phyloP scores from a whole-genome alignment of 2,888 invertebrate genomes.

The Watsonalla binaria region DNA sequence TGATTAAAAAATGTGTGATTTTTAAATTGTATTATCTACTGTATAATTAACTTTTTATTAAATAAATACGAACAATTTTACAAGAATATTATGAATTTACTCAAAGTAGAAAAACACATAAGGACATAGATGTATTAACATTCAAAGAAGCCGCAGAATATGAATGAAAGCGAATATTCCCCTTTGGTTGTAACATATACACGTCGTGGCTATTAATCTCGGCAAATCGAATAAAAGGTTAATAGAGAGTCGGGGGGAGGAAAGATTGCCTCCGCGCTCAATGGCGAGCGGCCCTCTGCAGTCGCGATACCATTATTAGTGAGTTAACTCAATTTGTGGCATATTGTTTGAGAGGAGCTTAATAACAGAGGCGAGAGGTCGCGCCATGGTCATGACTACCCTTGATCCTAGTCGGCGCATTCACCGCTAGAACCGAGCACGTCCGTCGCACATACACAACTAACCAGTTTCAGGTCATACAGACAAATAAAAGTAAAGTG shows the following conservation, averaged over 20 bases:
- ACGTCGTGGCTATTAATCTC: conserved; percentile 66
- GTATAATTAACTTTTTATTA: too few relatives aligned
- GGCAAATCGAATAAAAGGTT: conserved; percentile 67
- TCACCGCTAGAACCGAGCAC: conserved; percentile 25
- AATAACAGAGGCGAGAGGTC: conserved; percentile 72
- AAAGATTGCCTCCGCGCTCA: conserved; percentile 63
- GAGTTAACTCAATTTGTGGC: conserved; percentile 78
- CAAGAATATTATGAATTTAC: too few relatives aligned
- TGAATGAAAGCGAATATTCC: conserved; percentile 22
- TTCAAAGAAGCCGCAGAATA: background rate
- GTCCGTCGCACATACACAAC: conserved; percentile 12
- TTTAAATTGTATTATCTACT: too few relatives aligned
- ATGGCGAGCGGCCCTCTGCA: conserved; percentile 59
- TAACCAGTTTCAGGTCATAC: background rate
- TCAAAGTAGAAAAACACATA: background rate
- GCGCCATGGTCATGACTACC: conserved; percentile 64
- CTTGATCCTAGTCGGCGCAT: conserved; percentile 38
- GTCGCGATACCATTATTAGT: conserved; percentile 74
- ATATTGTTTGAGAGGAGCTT: conserved; percentile 76
- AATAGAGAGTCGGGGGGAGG: conserved; percentile 53
- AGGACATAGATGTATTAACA: background rate
- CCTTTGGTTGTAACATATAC: conserved; percentile 40
- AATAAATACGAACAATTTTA: too few relatives aligned
- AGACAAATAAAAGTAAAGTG: too few relatives aligned
- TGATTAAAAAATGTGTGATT: too few relatives aligned